Base-by-base conservation (phyloP, 2,888 invertebrate genomes). In the Pogonocherus hispidulus region DNA sequence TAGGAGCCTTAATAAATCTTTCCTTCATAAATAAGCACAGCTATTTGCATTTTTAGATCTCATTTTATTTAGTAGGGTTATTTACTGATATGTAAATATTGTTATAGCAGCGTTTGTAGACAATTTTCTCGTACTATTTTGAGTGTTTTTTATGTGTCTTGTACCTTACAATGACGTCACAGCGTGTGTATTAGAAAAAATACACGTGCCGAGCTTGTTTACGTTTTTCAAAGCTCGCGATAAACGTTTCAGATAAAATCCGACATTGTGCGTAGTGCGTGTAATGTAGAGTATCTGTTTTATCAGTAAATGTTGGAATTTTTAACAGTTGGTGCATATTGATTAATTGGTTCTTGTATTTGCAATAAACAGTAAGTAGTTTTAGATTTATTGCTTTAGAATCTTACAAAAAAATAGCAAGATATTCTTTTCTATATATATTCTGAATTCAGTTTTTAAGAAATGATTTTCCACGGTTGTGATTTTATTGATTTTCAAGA, bases 71-170 rank as follows among this genome's bases (percentile, higher is more conserved):
- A 16, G 11, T 14, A n/a, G n/a, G n/a, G 41, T 41, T 41, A 41
- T 41, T 41, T 41, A 41, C 14, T 41, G 41, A 41, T 41, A 14
- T 14, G 41, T 41, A 41, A 41, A 41, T 41, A 41, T 41, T 41
- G 11, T 41, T 14, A 41, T 41, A 3, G 4, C 14, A 16, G 2
- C 2, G 5, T 37, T 16, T 27, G 8, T 27, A 27, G 27, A 27
- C 41, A 41, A n/a, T 41, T 41, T 41, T 5, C 41, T n/a, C 5
- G 41, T 16, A n/a, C 11, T 41, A 41, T 41, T 41, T 41, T n/a
- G 27, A 27, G 27, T 27, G 27, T 27, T 3, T 27, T 27, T 3
- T 27, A 3, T 3, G n/a, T 41, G 41, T 41, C 41, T 8, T 11
- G 3, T n/a, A 5, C 16, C 6, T 41, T 5, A 1, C 6, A 41